Base-by-base conservation (phyloP, 2,888 invertebrate species). In the Aelia acuminata region DNA sequence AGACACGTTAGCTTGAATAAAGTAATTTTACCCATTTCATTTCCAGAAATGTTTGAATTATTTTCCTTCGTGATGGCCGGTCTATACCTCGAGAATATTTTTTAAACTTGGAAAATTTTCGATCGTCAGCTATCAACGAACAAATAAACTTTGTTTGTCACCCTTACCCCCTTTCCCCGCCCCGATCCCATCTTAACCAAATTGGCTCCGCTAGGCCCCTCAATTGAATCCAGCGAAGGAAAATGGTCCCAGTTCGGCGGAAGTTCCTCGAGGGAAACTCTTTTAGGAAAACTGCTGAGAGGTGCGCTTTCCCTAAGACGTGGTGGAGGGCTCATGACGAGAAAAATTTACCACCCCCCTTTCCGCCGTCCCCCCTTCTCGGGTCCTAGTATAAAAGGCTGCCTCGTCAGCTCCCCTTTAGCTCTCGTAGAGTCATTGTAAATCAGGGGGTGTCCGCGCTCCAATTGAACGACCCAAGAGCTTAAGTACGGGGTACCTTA, bases 251-350 rank as follows among this genome's bases (percentile, higher is more conserved):
- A 47, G 80, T 47, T 80, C n/a, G 80, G n/a, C 15, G 80, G 80
- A 47, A 70, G 63, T 70, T 70, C 31, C 35, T 35, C 15, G 63
- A 70, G 63, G 39, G 80, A 80, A 80, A 80, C 43, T 80, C 80
- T 80, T 80, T 80, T 80, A 80, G 43, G 80, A 80, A 80, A 80
- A 80, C 80, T 80, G 80, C 80, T 80, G 80, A 80, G 80, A 47
- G 80, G 43, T 80, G 80, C 80, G 80, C 43, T 80, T 80, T 80
- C 80, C 80, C 80, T 39, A 80, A 80, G 80, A 80, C 80, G 80
- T 80, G 80, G 63, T 70, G 63, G 63, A 70, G 63, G 35, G 80
- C 80, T 80, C 80, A 80, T 80, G 80, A 80, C 80, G 80, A 80
- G 43, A 47, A 80, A 80, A 80, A 80, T 80, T 80, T 80, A 39